These are phyloP conservation scores for Proterorhinus semilunaris DNA, from an alignment of 2,113 vertebrate species.

Conservation along the genomic window DNA sequence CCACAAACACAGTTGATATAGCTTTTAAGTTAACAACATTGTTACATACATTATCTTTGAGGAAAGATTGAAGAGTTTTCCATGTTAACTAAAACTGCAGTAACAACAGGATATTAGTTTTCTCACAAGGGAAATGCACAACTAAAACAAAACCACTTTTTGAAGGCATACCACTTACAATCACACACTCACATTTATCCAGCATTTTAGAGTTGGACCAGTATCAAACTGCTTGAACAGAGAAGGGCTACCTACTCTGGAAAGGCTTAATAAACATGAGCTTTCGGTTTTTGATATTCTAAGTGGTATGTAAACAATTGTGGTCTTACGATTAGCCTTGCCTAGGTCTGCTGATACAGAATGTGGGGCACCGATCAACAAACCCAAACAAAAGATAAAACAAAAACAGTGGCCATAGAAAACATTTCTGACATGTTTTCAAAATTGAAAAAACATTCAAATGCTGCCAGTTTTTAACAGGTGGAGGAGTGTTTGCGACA, in stretches of 20 bases:
- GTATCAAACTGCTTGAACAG: constrained; percentile 6
- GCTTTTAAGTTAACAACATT: too few relatives aligned
- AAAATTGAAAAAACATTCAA: constrained; percentile 49
- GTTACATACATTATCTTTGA: too few relatives aligned
- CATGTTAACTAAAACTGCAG: constrained; percentile 47
- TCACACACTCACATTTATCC: constrained; percentile 44
- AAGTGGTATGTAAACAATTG: constrained; percentile 56
- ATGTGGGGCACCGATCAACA: constrained; percentile 57
- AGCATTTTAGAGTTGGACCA: constrained; percentile 15
- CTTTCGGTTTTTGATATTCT: constrained; percentile 22
- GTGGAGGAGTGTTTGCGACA: constrained; percentile 52
- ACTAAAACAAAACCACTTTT: constrained; percentile 40
- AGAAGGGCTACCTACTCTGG: constrained; percentile 17
- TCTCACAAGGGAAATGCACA: constrained; percentile 42
- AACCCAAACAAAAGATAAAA: constrained; percentile 61
- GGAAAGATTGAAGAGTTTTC: constrained; percentile 5
- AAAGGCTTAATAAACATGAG: constrained; percentile 52
- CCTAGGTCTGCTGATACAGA: constrained; percentile 64
- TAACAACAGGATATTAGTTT: constrained; percentile 29
- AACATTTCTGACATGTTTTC: constrained; percentile 67
- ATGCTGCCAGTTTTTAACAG: constrained; percentile 42
- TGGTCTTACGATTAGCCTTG: constrained; percentile 57
- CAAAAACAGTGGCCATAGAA: constrained; percentile 50
- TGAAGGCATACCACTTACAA: constrained; percentile 65
- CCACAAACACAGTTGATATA: neutral